phyloP scores from a whole-genome alignment of 2,797 vertebrate species.

The Anguilla pacifica region DNA sequence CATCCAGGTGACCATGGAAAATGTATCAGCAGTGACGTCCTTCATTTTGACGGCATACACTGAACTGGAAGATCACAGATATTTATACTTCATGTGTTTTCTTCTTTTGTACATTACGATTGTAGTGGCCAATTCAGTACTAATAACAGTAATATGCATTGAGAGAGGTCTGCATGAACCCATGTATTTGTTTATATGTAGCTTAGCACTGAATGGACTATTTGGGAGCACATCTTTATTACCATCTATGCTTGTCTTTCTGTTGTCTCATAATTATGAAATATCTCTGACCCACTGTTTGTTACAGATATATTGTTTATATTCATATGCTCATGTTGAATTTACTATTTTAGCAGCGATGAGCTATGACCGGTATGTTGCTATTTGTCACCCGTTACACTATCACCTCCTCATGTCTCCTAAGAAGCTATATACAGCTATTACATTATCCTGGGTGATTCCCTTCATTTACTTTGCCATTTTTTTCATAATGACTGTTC shows the following conservation, averaged over 20 bases:
- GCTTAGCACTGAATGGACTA: constrained; percentile 54
- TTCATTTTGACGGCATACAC: constrained; percentile 48
- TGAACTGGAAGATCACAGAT: constrained; percentile 47
- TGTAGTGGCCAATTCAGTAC: constrained; percentile 40
- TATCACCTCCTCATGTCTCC: too few relatives aligned
- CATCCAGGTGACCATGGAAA: constrained; percentile 43
- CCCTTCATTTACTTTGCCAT: too few relatives aligned
- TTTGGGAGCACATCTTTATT: constrained; percentile 53
- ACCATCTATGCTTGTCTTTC: constrained; percentile 45
- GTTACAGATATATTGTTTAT: constrained; percentile 52
- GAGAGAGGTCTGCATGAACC: constrained; percentile 55
- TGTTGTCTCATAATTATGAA: constrained; percentile 43
- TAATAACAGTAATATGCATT: constrained; percentile 47
- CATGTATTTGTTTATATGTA: constrained; percentile 58
- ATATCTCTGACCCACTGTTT: constrained; percentile 50
- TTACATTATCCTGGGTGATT: too few relatives aligned
- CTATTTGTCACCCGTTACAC: too few relatives aligned
- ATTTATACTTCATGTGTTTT: constrained; percentile 52
- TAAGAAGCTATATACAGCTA: too few relatives aligned
- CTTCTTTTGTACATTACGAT: constrained; percentile 51
- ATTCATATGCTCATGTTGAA: constrained; percentile 56
- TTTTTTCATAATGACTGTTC: too few relatives aligned
- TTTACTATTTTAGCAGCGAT: too few relatives aligned
- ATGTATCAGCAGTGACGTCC: constrained; percentile 46
- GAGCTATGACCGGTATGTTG: too few relatives aligned